Conservation (phyloP, 1,140 invertebrate genomes). For the Anastrepha ludens region DNA sequence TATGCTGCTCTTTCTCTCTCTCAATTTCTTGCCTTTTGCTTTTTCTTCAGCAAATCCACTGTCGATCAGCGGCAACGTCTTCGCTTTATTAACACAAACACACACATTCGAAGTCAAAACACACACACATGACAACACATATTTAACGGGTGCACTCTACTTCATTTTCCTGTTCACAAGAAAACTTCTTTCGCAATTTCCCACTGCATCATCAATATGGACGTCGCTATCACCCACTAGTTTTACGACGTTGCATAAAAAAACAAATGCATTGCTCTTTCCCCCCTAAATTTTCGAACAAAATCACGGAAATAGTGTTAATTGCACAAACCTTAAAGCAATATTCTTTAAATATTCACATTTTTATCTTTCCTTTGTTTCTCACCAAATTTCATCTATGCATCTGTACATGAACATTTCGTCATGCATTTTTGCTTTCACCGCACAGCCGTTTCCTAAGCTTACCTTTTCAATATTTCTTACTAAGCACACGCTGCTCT, state of each 20-base stretch:
- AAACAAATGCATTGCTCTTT: too few relatives aligned
- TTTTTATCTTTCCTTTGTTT: constrained; percentile 28
- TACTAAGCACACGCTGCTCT: constrained; percentile 16
- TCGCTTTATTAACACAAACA: not conserved
- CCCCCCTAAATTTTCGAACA: too few relatives aligned
- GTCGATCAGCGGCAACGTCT: constrained; percentile 13
- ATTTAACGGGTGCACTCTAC: constrained; percentile 2
- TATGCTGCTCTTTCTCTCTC: constrained; percentile 1
- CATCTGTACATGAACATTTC: constrained; percentile 14
- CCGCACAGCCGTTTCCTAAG: constrained; percentile 19
- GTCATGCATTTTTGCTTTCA: constrained; percentile 39
- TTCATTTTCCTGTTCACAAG: constrained; percentile 19
- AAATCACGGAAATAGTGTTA: not conserved
- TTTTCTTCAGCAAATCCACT: constrained; percentile 40
- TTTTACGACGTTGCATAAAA: not conserved
- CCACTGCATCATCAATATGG: not conserved
- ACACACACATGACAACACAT: not conserved
- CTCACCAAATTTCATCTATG: constrained; percentile 42
- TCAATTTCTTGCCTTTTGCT: constrained; percentile 33
- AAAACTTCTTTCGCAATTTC: constrained; percentile 41
- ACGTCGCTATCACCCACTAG: not conserved
- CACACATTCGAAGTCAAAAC: not conserved
- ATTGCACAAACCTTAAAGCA: not conserved
- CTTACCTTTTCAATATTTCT: constrained; percentile 44
- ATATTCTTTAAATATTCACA: not conserved